Base-by-base conservation (phyloP, 92 coral and sea anemone genomes). In the Meandrina meandrites region DNA sequence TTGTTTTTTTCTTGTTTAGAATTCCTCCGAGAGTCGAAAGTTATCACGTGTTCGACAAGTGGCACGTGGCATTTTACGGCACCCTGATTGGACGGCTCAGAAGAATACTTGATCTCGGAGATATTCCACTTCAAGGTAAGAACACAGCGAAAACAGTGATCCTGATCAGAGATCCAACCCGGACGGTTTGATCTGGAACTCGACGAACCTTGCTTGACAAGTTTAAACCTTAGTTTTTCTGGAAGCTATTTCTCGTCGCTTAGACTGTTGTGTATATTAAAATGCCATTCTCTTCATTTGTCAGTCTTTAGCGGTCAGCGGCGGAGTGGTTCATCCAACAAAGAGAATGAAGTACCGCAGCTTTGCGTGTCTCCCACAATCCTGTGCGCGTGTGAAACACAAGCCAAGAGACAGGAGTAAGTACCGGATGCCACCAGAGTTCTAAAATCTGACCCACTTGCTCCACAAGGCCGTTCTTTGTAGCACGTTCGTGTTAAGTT, bases 41-140 rank as follows among this genome's bases (percentile, higher is more conserved):
- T 19, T 83, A 88, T 34, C 96, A 95, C 76, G 91, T 92, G 57
- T 94, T 91, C 77, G 93, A 93, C 8, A 91, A 86, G 16, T 91
- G 96, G 96, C 98, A 95, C 86, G 95, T 97, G 90, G 95, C 99
- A 11, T 97, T 92, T 68, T 90, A 86, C 69, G 98, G 95, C 40
- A 94, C 95, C 53, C 94, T 91, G 81, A 93, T 94, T 78, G 99
- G 99, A 10, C 89, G 93, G 75, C 89, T 97, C 37, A 88, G 99
- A 86, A 87, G 99, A 83, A 97, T 94, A 56, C 94, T 97, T 51
- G 99, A 97, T 91, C 90, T 90, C 19, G 99, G 99, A 9, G 94
- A 94, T 47, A 91, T 97, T 13, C 94, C 96, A 15, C 86, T 94
- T 70, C 96, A 96, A 88, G 96, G 98, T 88, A 88, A 62, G 71